phyloP scores from a whole-genome alignment of 2,888 invertebrate species.

The Drosophila pseudotakahashii region DNA sequence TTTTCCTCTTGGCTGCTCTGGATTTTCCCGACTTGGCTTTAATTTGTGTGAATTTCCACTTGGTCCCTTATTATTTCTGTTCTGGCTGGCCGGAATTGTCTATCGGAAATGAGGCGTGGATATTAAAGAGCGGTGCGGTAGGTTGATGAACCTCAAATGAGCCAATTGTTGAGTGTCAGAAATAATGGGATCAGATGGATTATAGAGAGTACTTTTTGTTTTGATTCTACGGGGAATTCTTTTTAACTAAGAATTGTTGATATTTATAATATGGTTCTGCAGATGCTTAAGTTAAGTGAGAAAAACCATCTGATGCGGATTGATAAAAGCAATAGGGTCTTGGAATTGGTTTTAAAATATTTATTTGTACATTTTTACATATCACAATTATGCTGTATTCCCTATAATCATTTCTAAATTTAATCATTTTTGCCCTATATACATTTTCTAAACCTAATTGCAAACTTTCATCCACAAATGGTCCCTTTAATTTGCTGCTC shows the following conservation, averaged over 20 bases:
- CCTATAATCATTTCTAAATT: too few species aligned
- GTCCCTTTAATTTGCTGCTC: constrained; percentile 21
- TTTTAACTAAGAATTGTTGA: not conserved
- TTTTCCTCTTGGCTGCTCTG: constrained; percentile 14
- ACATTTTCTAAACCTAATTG: not conserved
- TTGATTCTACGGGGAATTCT: not conserved
- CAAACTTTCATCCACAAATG: not conserved
- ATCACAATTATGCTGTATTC: too few species aligned
- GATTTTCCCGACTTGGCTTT: constrained; percentile 42
- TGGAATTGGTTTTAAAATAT: not conserved
- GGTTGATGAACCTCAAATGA: constrained; percentile 40
- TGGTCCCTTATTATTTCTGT: constrained; percentile 23
- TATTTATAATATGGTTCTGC: not conserved
- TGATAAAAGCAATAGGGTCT: not conserved
- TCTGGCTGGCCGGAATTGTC: constrained; percentile 6
- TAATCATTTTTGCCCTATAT: not conserved
- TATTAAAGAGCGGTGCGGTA: constrained; percentile 22
- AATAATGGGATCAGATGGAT: constrained; percentile 3
- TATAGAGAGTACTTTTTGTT: not conserved
- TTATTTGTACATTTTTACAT: too few species aligned
- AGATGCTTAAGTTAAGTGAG: constrained; percentile 17
- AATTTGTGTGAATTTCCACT: constrained; percentile 71
- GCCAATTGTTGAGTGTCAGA: constrained; percentile 33
- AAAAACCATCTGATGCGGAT: not conserved
- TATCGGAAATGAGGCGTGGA: constrained; percentile 31